phyloP scores from a whole-genome alignment of 2,888 invertebrate species.

The Andrena hattorfiana region DNA sequence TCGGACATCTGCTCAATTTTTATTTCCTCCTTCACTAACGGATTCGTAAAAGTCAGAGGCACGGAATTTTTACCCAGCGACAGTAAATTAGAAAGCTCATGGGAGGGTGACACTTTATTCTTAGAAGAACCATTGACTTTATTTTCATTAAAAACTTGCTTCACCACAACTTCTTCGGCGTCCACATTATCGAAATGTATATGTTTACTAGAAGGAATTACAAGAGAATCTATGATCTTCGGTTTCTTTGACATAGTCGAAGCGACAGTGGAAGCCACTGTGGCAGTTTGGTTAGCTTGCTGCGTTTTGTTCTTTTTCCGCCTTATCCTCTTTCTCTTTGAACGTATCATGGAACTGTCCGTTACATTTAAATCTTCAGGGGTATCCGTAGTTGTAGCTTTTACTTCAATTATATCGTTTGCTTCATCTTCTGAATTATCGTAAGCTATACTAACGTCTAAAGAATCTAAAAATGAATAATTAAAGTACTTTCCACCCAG shows the following conservation, averaged over 20 bases:
- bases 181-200: constrained; percentile 74
- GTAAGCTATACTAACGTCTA: constrained; percentile 40
- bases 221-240: constrained; percentile 70
- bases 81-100: constrained; percentile 70
- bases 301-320: constrained; percentile 54
- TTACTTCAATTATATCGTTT: constrained; percentile 50
- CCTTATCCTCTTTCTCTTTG: constrained; percentile 73
- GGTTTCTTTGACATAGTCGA: constrained; percentile 68
- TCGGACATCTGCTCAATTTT: constrained; percentile 15
- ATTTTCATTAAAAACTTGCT: constrained; percentile 2
- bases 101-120: constrained; percentile 26
- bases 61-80: constrained; percentile 74
- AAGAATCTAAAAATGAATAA: constrained; percentile 14
- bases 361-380: constrained; percentile 49
- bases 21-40: constrained; percentile 43
- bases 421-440: constrained; percentile 61
- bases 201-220: constrained; percentile 75
- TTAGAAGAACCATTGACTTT: constrained; percentile 15
- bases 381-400: constrained; percentile 53
- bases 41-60: constrained; percentile 72
- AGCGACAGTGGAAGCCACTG: neutral
- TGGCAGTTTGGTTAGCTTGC: constrained; percentile 2
- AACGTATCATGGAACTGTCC: constrained; percentile 7
- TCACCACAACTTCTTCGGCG: constrained; percentile 43
- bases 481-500: neutral